These are phyloP conservation scores for Rhagium mordax DNA, from an alignment of 2,888 invertebrate genomes.

Conservation along the genomic window DNA sequence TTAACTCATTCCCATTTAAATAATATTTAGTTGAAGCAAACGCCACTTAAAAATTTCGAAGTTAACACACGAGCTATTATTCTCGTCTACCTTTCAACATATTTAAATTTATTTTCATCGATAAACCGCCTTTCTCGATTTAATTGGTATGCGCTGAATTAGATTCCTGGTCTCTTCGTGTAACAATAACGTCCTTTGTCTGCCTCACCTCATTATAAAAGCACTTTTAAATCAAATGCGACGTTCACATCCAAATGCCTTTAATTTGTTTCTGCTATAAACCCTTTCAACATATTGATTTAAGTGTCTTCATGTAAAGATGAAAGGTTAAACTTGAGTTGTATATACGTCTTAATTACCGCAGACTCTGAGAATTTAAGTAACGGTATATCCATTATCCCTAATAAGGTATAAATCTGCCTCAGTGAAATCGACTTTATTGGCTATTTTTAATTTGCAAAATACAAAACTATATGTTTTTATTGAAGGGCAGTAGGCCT, in stretches of 20 bases:
- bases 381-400: neutral
- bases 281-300: constrained; percentile 24
- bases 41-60: neutral
- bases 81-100: constrained; percentile 10
- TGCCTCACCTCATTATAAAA: constrained; percentile 32
- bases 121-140: constrained; percentile 27
- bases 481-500: too few relatives aligned
- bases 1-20: too few relatives aligned
- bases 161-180: constrained; percentile 30
- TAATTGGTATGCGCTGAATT: constrained; percentile 37
- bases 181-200: constrained; percentile 39
- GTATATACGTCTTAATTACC: constrained; percentile 18
- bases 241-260: constrained; percentile 29
- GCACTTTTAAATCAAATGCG: constrained; percentile 31
- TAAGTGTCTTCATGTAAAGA: constrained; percentile 9
- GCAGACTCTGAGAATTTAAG: neutral
- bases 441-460: too few relatives aligned
- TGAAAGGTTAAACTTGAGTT: constrained; percentile 5
- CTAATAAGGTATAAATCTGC: too few relatives aligned
- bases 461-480: too few relatives aligned
- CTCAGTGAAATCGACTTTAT: too few relatives aligned
- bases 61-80: neutral
- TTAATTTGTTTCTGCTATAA: constrained; percentile 30
- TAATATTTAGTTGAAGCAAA: too few relatives aligned
- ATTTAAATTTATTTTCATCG: constrained; percentile 27